Evolutionary conservation across 2,888 invertebrate species (phyloP), one percentile per base, ranked within the genome.

Genomic region (Caenorhabditis wallacei): DNA sequence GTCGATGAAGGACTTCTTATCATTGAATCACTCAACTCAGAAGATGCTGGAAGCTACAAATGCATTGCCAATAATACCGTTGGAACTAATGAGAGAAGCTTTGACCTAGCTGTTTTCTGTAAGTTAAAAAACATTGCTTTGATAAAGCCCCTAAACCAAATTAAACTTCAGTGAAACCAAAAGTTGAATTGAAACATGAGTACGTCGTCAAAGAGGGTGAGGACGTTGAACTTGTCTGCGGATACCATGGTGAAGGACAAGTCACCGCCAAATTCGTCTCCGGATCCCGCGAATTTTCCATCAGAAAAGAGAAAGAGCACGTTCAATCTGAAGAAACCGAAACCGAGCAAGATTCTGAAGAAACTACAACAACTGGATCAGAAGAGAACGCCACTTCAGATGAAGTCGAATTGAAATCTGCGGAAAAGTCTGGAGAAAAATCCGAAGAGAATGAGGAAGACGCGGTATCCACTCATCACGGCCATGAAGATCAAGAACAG

Each of bases 1-100:
- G 85, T 87, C n/a, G 86, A 86, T n/a, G 86, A 85, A 46, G 88
- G 88, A 8, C 85, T 87, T 35, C 74, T 88, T 16, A 82, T 86
- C 13, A 85, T 88, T 64, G 85, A 88, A 46, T 79, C 85, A 0
- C 66, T 87, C 13, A 75, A 84, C 10, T 74, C 74, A 22, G 85
- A 85, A 46, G 86, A 89, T 61, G 84, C 74, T 16, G 88, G 86
- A 54, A 66, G 78, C 7, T 89, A 89, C 81, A 84, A 84, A 54
- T 89, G 89, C 54, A 57, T 84, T 24, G 89, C 88, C 1, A 84
- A 71, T 30, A 89, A 89, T 56, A 75, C 74, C 8, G 80, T 88
- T 40, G 89, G 88, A 66, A 53, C 51, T 3, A 85, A 70, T 48
- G 82, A 66, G 5, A 78, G 78, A 26, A 70, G 35, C 4, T 79